A percentile compares a stretch with the other conserved stretches of the same genome.
Evolutionary conservation across 92 coral and sea anemone species (phyloP).

Genomic region (Ricordea florida): DNA sequence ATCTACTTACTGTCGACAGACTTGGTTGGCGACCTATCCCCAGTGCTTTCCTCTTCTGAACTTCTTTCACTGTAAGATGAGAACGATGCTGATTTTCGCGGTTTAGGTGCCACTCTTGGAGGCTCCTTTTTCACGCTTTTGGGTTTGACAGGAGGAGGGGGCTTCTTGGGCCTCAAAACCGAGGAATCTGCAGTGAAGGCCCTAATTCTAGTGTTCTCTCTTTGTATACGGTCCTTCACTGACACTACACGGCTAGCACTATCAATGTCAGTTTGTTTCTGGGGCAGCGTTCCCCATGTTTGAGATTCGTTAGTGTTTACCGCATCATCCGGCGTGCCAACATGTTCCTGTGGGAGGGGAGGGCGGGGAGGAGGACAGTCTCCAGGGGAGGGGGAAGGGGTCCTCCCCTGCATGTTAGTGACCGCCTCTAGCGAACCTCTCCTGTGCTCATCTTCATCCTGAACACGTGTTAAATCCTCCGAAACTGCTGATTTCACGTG

Average conservation of each 20-base stretch:
- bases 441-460: no score
- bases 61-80: conserved; percentile 20
- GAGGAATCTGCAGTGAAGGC: conserved; percentile 2
- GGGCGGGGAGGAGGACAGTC: conserved; percentile 44
- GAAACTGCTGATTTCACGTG: no score
- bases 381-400: not conserved
- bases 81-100: conserved; percentile 40
- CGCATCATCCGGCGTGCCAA: not conserved
- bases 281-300: no score
- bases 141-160: conserved; percentile 91
- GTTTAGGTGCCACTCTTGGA: conserved; percentile 79
- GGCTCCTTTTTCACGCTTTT: conserved; percentile 77
- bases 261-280: not conserved
- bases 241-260: not conserved
- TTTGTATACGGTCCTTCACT: not conserved
- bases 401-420: no score
- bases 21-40: conserved; percentile 16
- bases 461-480: no score
- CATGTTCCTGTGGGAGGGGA: conserved; percentile 24
- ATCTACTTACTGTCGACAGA: conserved; percentile 21
- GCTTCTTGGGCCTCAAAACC: conserved; percentile 38
- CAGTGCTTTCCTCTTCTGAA: not conserved
- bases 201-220: conserved; percentile 10
- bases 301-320: not conserved
- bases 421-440: no score